phyloP scores from a whole-genome alignment of 2,888 invertebrate species.

The Hypselothyrea guttata region DNA sequence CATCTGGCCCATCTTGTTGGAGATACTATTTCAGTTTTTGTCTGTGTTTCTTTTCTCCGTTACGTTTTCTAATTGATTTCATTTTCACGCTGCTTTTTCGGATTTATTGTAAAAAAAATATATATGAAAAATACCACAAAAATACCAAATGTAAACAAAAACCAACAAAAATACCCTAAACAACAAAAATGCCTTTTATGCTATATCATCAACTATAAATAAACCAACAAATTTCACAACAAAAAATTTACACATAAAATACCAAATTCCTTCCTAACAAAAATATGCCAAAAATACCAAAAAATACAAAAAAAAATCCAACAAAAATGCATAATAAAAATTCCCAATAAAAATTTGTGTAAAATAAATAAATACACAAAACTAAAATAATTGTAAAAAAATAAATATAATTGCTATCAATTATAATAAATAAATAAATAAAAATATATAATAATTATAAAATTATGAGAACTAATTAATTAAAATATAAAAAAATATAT shows the following conservation, averaged over 20 bases:
- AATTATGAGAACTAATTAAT: constrained; percentile 15
- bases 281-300: constrained; percentile 18
- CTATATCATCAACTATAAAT: constrained; percentile 4
- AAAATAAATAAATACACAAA: constrained; percentile 22
- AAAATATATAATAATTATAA: neutral
- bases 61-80: constrained; percentile 78
- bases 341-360: no score
- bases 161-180: constrained; percentile 11
- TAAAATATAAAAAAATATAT: constrained; percentile 43
- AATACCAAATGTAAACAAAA: constrained; percentile 9
- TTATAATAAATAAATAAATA: constrained; percentile 6
- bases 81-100: constrained; percentile 83
- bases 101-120: constrained; percentile 77
- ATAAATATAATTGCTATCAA: constrained; percentile 3
- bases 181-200: no score
- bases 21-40: constrained; percentile 68
- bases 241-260: no score
- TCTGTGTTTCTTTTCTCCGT: constrained; percentile 78
- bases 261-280: constrained; percentile 8
- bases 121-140: constrained; percentile 21
- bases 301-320: constrained; percentile 30
- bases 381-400: neutral
- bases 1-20: constrained; percentile 60
- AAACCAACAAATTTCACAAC: no score
- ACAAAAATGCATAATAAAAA: no score